Evolutionary conservation across 2,888 invertebrate genomes (phyloP).

Genomic region (Conomelus anceps): DNA sequence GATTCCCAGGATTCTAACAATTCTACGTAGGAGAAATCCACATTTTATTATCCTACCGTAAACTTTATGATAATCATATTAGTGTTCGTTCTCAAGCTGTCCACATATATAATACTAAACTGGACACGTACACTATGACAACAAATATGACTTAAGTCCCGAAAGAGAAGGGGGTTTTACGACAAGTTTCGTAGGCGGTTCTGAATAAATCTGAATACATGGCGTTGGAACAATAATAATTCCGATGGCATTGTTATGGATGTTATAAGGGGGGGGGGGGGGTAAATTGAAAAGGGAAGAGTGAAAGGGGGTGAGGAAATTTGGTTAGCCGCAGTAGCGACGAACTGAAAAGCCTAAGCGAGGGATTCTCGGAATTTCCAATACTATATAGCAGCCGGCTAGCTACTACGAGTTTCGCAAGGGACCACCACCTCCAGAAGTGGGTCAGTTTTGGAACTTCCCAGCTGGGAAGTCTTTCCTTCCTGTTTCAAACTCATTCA

Average conservation of each 20-base stretch:
- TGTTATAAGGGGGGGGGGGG: neutral
- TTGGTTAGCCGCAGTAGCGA: neutral
- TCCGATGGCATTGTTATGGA: neutral
- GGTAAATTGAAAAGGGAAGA: neutral
- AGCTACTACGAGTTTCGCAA: neutral
- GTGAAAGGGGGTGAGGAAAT: neutral
- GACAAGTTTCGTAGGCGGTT: neutral
- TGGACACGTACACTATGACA: neutral
- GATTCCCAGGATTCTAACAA: neutral
- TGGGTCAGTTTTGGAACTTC: neutral
- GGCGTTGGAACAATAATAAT: neutral
- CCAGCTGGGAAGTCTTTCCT: neutral
- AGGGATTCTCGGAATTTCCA: neutral
- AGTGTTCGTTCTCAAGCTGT: neutral
- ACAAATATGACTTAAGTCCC: neutral
- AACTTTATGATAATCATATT: neutral
- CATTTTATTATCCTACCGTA: neutral
- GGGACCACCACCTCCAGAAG: neutral
- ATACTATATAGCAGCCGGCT: neutral
- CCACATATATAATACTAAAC: neutral
- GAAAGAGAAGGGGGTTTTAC: neutral
- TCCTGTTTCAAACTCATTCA: neutral
- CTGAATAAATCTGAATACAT: neutral
- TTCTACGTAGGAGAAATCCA: neutral
- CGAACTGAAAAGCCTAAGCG: neutral